A percentile compares a stretch with the other conserved stretches of the same genome.
phyloP scores from a whole-genome alignment of 2,888 invertebrate species.

The Bombylius discolor region DNA sequence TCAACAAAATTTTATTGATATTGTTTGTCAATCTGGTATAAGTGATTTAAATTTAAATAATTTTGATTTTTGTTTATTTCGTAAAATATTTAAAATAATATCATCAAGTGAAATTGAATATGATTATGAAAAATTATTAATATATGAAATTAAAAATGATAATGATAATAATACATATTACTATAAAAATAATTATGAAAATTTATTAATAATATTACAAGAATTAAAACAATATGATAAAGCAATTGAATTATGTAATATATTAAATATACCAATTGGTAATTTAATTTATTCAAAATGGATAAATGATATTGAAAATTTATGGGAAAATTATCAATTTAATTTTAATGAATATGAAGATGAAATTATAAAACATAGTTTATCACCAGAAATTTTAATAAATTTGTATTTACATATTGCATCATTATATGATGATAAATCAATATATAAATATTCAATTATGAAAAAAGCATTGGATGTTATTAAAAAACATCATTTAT shows the following conservation, averaged over 20 bases:
- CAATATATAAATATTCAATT: conserved; percentile 39
- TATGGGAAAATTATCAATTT: conserved; percentile 36
- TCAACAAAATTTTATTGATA: conserved; percentile 49
- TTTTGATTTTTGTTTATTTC: conserved; percentile 36
- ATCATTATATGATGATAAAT: conserved; percentile 38
- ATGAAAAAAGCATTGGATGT: conserved; percentile 29
- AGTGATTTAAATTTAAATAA: conserved; percentile 38
- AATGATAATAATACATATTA: neutral
- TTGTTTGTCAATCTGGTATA: conserved; percentile 44
- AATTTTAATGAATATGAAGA: conserved; percentile 46
- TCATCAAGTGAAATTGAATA: conserved; percentile 12
- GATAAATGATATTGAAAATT: conserved; percentile 37
- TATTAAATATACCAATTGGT: conserved; percentile 35
- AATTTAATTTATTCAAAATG: conserved; percentile 40
- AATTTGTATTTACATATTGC: conserved; percentile 47
- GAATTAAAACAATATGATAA: conserved; percentile 37
- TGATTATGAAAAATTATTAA: conserved; percentile 6
- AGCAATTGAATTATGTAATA: conserved; percentile 41
- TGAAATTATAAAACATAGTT: conserved; percentile 46
- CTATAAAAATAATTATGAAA: conserved; percentile 34
- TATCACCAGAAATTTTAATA: conserved; percentile 48
- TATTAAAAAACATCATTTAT: conserved; percentile 31
- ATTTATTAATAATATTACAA: conserved; percentile 38
- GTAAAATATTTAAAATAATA: conserved; percentile 44
- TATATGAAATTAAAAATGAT: neutral